Percentiles rank a stretch among this genome's conserved stretches.
phyloP scores from a whole-genome alignment of 2,113 vertebrate genomes.

The Galbula dea region DNA sequence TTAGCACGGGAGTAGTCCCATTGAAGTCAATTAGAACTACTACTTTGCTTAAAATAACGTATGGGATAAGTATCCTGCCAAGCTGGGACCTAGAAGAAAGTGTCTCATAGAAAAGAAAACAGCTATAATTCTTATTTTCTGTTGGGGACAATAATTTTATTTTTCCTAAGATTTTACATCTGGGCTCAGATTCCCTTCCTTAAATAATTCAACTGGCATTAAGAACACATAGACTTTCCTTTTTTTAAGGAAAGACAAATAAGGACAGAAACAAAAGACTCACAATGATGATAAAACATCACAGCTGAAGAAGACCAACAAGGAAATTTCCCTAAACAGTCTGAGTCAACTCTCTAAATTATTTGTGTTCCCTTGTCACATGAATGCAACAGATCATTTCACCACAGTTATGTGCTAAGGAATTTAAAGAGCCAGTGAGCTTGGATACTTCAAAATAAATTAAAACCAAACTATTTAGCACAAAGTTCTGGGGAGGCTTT shows the following conservation, averaged over 20 bases:
- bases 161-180: slow-evolving; percentile 6
- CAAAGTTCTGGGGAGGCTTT: not conserved
- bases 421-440: not conserved
- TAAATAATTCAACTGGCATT: not conserved
- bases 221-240: not conserved
- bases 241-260: not conserved
- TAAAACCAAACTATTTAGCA: not conserved
- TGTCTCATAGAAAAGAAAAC: slow-evolving; percentile 30
- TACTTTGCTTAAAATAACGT: not conserved
- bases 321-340: not conserved
- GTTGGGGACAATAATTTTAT: not conserved
- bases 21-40: slow-evolving; percentile 19
- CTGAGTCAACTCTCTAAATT: not conserved
- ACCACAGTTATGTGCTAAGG: not conserved
- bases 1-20: not conserved
- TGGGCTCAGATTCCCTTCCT: not conserved
- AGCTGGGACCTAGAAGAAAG: not conserved
- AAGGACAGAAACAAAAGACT: not conserved
- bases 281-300: not conserved
- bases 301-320: not conserved
- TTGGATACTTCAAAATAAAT: not conserved
- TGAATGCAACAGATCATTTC: not conserved
- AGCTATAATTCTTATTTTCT: slow-evolving; percentile 25
- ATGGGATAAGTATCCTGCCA: not conserved
- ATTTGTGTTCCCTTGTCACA: not conserved